phyloP scores from a whole-genome alignment of 2,113 vertebrate species.

The Vanacampus margaritifer region DNA sequence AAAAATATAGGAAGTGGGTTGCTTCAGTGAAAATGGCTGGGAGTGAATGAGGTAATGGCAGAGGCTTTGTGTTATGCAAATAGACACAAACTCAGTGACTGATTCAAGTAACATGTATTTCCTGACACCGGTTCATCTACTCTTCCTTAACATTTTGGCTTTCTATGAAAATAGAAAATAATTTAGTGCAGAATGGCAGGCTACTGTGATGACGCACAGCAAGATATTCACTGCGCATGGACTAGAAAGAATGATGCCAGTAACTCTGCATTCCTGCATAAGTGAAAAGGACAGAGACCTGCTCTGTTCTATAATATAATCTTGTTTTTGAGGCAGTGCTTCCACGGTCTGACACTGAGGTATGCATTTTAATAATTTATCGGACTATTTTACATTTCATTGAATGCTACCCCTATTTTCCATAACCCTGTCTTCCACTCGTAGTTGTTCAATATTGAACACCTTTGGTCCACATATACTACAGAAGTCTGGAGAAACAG shows the following conservation, averaged over 20 bases:
- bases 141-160: too few relatives aligned
- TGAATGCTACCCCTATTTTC: neutral
- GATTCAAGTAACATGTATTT: too few relatives aligned
- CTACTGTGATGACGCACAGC: conserved; percentile 1
- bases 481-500: neutral
- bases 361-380: neutral
- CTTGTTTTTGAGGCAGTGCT: neutral
- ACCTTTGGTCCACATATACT: neutral
- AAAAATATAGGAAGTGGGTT: too few relatives aligned
- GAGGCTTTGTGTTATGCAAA: too few relatives aligned
- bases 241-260: neutral
- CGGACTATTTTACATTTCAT: neutral
- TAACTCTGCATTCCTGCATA: neutral
- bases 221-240: conserved; percentile 19
- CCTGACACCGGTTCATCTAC: neutral
- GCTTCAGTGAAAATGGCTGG: too few relatives aligned
- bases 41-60: neutral
- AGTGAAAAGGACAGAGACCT: conserved; percentile 7
- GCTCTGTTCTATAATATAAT: neutral
- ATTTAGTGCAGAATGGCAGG: conserved; percentile 10
- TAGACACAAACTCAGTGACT: neutral
- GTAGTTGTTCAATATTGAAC: neutral
- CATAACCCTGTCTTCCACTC: neutral
- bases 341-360: conserved; percentile 5
- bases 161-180: conserved; percentile 6